A percentile compares a stretch with the other conserved stretches of the same genome.
Evolutionary conservation across 2,888 invertebrate species (phyloP).

Genomic region (Neelides folsomi): DNA sequence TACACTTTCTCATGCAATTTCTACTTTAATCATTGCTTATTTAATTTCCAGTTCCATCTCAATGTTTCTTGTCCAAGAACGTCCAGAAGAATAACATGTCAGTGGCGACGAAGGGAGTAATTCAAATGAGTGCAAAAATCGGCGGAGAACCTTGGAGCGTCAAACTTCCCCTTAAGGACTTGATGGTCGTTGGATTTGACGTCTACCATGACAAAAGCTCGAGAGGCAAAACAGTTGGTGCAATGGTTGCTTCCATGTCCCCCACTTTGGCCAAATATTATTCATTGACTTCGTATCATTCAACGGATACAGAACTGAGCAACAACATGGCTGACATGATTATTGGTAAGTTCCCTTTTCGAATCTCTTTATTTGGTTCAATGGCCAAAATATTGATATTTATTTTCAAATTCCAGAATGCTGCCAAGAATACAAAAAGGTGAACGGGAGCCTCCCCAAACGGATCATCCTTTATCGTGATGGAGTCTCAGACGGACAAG

Average conservation of each 20-base stretch:
- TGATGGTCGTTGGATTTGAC: conserved; percentile 48
- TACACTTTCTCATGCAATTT: background rate
- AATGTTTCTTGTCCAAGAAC: conserved; percentile 24
- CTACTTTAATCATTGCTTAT: background rate
- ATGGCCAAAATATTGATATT: background rate
- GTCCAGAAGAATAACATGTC: conserved; percentile 20
- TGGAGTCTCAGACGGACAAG: conserved; percentile 86
- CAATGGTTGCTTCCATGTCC: conserved; percentile 60
- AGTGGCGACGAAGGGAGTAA: conserved; percentile 40
- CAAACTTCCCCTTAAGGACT: conserved; percentile 46
- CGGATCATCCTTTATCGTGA: conserved; percentile 75
- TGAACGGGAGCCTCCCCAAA: conserved; percentile 46
- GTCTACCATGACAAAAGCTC: conserved; percentile 67
- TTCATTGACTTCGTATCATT: conserved; percentile 40
- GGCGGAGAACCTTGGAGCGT: conserved; percentile 83
- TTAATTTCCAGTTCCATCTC: conserved; percentile 19
- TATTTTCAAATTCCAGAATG: conserved; percentile 39
- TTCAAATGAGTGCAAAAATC: conserved; percentile 48
- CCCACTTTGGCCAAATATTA: conserved; percentile 53
- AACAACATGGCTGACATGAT: conserved; percentile 12
- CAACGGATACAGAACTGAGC: conserved; percentile 13
- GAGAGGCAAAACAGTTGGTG: conserved; percentile 48
- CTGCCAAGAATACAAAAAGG: conserved; percentile 44
- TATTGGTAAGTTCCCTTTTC: conserved; percentile 3
- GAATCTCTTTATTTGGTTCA: background rate